Percentiles rank a stretch among this genome's conserved stretches.
phyloP scores from a whole-genome alignment of 1,140 invertebrate genomes.

The Xylocopa sonorina region DNA sequence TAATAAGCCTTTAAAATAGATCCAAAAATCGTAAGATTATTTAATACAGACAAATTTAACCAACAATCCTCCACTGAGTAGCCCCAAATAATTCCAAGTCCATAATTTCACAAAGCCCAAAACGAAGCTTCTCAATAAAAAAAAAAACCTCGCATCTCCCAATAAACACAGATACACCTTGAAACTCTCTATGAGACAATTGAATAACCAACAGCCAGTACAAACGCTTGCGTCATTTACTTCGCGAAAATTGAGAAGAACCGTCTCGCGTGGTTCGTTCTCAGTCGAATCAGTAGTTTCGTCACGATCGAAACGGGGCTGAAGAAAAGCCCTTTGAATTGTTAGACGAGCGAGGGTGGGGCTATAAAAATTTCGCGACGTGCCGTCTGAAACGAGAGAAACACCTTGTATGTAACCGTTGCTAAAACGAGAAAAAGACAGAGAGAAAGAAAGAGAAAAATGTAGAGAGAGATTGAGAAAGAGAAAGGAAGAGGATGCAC shows the following conservation, averaged over 20 bases:
- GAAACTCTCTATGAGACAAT: neutral
- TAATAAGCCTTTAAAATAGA: too few species aligned
- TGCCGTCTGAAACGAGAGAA: constrained; percentile 4
- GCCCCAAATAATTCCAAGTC: too few species aligned
- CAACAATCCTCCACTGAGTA: too few species aligned
- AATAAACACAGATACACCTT: neutral
- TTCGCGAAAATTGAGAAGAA: neutral
- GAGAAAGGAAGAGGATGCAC: too few species aligned
- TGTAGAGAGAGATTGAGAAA: too few species aligned
- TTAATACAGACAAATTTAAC: too few species aligned
- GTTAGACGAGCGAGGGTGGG: too few species aligned
- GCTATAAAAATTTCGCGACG: constrained; percentile 43
- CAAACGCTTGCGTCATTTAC: neutral
- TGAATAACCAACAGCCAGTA: neutral
- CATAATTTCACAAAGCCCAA: neutral
- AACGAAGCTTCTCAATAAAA: neutral
- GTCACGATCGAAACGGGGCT: constrained; percentile 19
- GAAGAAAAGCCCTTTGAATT: constrained; percentile 32
- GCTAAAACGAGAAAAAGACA: too few species aligned
- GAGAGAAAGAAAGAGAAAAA: too few species aligned
- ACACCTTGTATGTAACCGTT: too few species aligned
- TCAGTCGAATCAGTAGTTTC: constrained; percentile 16
- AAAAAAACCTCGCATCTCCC: neutral
- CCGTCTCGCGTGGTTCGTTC: too few species aligned
- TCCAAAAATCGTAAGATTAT: too few species aligned